These are phyloP conservation scores for Hyphantria cunea DNA, from an alignment of 1,140 invertebrate species.

Conservation along the genomic window DNA sequence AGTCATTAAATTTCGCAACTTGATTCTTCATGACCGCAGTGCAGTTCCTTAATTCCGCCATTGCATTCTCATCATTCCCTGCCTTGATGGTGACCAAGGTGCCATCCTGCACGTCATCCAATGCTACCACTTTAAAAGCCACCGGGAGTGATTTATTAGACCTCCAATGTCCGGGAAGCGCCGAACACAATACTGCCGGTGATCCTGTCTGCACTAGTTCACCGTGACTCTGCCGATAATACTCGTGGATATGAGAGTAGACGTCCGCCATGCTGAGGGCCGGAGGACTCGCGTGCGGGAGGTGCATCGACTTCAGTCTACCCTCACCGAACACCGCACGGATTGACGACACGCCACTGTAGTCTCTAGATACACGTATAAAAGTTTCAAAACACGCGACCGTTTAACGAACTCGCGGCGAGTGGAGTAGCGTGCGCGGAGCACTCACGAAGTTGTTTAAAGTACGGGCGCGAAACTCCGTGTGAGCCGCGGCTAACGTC, in stretches of 20 bases:
- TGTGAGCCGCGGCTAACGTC: conserved; percentile 59
- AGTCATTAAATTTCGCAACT: conserved; percentile 98
- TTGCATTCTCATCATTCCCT: conserved; percentile 98
- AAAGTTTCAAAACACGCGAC: conserved; percentile 74
- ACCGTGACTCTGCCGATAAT: conserved; percentile 92
- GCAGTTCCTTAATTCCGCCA: conserved; percentile 95
- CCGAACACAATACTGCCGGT: conserved; percentile 95
- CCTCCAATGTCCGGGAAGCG: conserved; percentile 95
- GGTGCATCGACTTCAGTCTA: conserved; percentile 79
- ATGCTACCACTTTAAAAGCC: conserved; percentile 95
- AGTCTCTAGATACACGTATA: conserved; percentile 56
- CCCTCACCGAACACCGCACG: conserved; percentile 53
- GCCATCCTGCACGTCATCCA: conserved; percentile 96
- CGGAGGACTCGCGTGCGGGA: conserved; percentile 73
- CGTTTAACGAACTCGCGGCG: conserved; percentile 58
- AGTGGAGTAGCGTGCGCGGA: conserved; percentile 41
- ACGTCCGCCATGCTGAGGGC: conserved; percentile 86
- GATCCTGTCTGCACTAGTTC: conserved; percentile 95
- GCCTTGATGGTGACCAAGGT: conserved; percentile 96
- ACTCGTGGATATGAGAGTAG: conserved; percentile 87
- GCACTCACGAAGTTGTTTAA: conserved; percentile 68
- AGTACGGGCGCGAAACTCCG: conserved; percentile 70
- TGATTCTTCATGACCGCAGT: conserved; percentile 97
- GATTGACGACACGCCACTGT: conserved; percentile 63
- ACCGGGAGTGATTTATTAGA: conserved; percentile 98